These are phyloP conservation scores for Fregata magnificens DNA, from an alignment of 2,113 vertebrate genomes.

Conservation along the genomic window DNA sequence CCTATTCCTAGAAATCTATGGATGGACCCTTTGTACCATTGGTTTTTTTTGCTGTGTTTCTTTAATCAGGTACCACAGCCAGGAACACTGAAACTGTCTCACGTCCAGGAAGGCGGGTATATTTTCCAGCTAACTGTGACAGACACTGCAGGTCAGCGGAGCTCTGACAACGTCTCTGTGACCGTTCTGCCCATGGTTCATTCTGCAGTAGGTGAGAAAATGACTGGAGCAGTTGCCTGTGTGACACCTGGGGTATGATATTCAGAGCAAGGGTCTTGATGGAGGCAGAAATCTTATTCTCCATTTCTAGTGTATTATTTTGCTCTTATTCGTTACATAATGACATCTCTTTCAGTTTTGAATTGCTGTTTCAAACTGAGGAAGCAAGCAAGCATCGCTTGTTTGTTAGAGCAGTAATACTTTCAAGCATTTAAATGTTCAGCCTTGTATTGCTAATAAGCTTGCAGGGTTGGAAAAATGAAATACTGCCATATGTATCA, in stretches of 20 bases:
- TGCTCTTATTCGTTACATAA: not conserved
- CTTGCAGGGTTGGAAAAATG: not conserved
- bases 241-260: not conserved
- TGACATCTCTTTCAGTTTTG: not conserved
- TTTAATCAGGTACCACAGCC: slow-evolving; percentile 85
- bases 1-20: not conserved
- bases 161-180: slow-evolving; percentile 90
- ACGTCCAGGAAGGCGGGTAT: slow-evolving; percentile 85
- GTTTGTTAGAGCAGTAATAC: not conserved
- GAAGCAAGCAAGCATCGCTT: not conserved
- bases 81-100: slow-evolving; percentile 88
- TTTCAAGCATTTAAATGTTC: not conserved
- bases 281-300: not conserved
- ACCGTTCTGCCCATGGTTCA: slow-evolving; percentile 81
- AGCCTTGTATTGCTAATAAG: not conserved
- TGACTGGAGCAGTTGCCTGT: not conserved
- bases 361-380: not conserved
- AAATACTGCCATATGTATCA: not conserved
- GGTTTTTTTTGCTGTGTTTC: not conserved
- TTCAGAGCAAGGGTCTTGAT: not conserved
- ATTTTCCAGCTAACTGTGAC: slow-evolving; percentile 88
- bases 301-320: not conserved
- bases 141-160: slow-evolving; percentile 84
- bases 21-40: not conserved
- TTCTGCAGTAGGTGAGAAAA: slow-evolving; percentile 80